phyloP scores from a whole-genome alignment of 2,797 vertebrate species.

The Bovichtus diacanthus region DNA sequence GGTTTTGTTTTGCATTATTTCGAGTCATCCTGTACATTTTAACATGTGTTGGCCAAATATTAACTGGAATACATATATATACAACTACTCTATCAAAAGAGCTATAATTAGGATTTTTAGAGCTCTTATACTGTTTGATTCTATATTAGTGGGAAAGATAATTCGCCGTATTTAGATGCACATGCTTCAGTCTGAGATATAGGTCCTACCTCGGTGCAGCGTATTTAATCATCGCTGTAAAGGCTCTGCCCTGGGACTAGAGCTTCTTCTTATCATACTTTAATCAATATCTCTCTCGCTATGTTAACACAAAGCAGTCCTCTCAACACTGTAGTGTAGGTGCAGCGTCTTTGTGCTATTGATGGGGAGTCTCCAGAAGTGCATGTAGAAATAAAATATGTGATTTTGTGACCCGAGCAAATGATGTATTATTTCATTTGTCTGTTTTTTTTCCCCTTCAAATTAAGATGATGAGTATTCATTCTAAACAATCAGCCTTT shows the following conservation, averaged over 20 bases:
- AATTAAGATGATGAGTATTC: constrained; percentile 6
- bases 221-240: constrained; percentile 80
- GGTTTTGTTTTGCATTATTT: constrained; percentile 1
- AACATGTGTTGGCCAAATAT: background rate
- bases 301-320: constrained; percentile 81
- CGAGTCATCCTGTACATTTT: constrained; percentile 3
- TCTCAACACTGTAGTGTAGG: constrained; percentile 51
- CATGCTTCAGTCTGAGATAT: constrained; percentile 54
- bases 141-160: constrained; percentile 33
- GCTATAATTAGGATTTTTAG: constrained; percentile 30
- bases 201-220: constrained; percentile 61
- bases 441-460: constrained; percentile 17
- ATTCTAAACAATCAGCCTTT: constrained; percentile 13
- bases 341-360: constrained; percentile 46
- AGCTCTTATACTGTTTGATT: constrained; percentile 38
- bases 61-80: background rate
- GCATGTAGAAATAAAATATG: constrained; percentile 31
- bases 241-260: constrained; percentile 77
- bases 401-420: constrained; percentile 27
- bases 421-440: constrained; percentile 16
- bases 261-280: constrained; percentile 85
- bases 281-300: constrained; percentile 84
- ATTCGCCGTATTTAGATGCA: constrained; percentile 58
- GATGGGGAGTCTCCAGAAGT: constrained; percentile 47
- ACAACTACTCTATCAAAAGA: constrained; percentile 29